These are phyloP conservation scores for Tetranychus cinnabarinus DNA, from an alignment of 1,140 invertebrate species.

Conservation along the genomic window DNA sequence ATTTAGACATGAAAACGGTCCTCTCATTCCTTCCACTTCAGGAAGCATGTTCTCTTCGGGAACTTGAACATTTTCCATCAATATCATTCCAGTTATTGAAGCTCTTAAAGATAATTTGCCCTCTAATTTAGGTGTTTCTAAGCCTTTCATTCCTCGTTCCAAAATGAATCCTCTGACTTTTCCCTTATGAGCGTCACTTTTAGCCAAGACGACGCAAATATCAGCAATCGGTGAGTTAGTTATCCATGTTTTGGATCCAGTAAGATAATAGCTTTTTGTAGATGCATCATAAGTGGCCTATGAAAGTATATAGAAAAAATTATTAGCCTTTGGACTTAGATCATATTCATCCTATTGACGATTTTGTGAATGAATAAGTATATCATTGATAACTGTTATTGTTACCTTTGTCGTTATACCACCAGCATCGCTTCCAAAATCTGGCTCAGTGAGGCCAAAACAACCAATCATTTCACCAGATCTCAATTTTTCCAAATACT, in stretches of 20 bases:
- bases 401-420: conserved; percentile 50
- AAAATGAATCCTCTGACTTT: conserved; percentile 78
- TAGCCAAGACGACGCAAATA: conserved; percentile 72
- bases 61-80: conserved; percentile 83
- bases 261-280: conserved; percentile 53
- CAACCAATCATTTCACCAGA: conserved; percentile 46
- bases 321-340: no score
- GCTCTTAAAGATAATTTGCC: conserved; percentile 92
- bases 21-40: conserved; percentile 54
- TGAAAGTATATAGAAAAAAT: neutral
- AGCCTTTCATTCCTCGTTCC: conserved; percentile 54
- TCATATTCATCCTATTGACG: no score
- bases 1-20: conserved; percentile 86
- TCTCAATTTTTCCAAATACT: conserved; percentile 61
- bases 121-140: conserved; percentile 81
- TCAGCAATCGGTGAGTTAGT: conserved; percentile 88
- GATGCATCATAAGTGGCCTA: conserved; percentile 35
- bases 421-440: conserved; percentile 81
- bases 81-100: conserved; percentile 83
- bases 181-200: conserved; percentile 34
- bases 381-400: neutral
- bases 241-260: conserved; percentile 88
- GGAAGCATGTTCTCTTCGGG: conserved; percentile 76
- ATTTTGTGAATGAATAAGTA: no score
- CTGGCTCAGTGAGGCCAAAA: conserved; percentile 94